Percentiles rank a stretch among this genome's conserved stretches.
phyloP scores from a whole-genome alignment of 2,797 vertebrate genomes.

The Ctenopoma kingsleyae region DNA sequence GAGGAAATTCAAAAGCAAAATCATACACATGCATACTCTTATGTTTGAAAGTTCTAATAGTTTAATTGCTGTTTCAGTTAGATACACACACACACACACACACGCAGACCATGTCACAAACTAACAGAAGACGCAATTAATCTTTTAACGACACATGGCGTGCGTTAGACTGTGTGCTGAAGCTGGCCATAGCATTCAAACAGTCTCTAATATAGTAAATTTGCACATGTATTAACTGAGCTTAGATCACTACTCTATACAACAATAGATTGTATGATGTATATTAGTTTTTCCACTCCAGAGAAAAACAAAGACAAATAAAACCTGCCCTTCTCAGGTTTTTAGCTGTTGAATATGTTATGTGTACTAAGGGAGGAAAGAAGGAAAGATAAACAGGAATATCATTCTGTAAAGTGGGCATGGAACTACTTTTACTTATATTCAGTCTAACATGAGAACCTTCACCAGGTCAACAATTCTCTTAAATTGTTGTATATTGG shows the following conservation, averaged over 20 bases:
- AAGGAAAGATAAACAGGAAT: not conserved
- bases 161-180: not conserved
- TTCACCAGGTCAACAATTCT: not conserved
- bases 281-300: not conserved
- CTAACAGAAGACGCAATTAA: not conserved
- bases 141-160: not conserved
- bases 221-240: not conserved
- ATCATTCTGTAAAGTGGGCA: constrained; percentile 4
- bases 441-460: not conserved
- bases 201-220: not conserved
- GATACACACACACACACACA: not conserved
- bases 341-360: not conserved
- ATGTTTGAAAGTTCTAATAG: constrained; percentile 7
- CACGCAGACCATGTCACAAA: constrained; percentile 1
- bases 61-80: not conserved
- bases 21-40: constrained; percentile 12
- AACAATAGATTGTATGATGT: not conserved
- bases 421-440: not conserved
- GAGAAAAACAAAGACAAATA: not conserved
- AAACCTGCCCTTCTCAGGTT: not conserved
- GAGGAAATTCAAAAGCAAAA: constrained; percentile 12
- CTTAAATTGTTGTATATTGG: not conserved
- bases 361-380: constrained; percentile 10
- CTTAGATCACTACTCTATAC: not conserved
- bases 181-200: not conserved